These are phyloP conservation scores for Chelon auratus DNA, from an alignment of 2,797 vertebrate species.

Conservation along the genomic window DNA sequence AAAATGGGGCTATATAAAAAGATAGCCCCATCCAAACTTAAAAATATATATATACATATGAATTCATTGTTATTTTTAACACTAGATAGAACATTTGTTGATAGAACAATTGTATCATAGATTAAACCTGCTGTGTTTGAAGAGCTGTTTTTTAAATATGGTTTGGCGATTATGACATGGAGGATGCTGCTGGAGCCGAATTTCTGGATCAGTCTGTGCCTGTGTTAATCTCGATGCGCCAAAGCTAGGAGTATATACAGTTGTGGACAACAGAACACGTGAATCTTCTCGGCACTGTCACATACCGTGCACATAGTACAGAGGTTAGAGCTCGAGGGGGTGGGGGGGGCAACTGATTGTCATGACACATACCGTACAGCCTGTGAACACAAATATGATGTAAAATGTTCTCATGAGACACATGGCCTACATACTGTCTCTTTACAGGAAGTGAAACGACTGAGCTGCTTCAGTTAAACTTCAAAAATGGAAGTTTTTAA, in stretches of 20 bases:
- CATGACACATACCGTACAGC: constrained; percentile 10
- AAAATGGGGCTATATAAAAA: not conserved
- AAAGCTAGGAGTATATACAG: not conserved
- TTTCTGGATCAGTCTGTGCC: not conserved
- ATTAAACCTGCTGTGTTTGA: not conserved
- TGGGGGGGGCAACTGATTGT: too few species aligned
- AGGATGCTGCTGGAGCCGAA: not conserved
- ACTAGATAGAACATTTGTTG: not conserved
- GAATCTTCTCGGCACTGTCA: constrained; percentile 22
- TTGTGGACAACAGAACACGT: constrained; percentile 24
- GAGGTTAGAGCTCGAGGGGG: constrained; percentile 43
- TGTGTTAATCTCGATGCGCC: not conserved
- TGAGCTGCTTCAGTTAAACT: not conserved
- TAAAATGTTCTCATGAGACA: constrained; percentile 13
- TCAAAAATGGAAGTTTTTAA: not conserved
- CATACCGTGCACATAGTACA: not conserved
- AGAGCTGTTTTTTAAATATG: not conserved
- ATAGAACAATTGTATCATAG: not conserved
- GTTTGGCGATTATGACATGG: not conserved
- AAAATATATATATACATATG: too few species aligned
- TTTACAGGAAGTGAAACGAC: constrained; percentile 10
- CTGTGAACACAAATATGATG: constrained; percentile 7
- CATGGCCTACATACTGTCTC: not conserved
- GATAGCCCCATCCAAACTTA: not conserved
- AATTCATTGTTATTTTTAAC: not conserved